Evolutionary conservation across 2,113 vertebrate species (phyloP).

Genomic region (Motacilla alba): DNA sequence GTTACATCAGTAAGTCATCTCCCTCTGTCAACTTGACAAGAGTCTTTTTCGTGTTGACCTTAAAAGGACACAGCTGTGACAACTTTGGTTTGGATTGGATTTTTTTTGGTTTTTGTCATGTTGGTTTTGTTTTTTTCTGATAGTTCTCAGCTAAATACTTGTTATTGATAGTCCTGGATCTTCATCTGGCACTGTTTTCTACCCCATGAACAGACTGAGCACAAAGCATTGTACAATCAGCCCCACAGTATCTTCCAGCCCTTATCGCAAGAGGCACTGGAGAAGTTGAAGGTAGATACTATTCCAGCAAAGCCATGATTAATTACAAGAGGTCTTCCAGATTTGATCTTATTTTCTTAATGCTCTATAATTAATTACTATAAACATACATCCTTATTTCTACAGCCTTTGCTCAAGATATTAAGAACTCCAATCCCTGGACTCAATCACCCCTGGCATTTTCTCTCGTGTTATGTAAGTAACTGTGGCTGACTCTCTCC

Average conservation of each 20-base stretch:
- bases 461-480: not conserved
- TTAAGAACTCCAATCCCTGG: not conserved
- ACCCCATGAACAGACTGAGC: not conserved
- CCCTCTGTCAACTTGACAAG: not conserved
- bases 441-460: not conserved
- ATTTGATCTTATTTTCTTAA: conserved; percentile 14
- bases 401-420: conserved; percentile 4
- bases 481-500: not conserved
- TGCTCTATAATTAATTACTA: conserved; percentile 19
- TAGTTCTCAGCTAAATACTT: conserved; percentile 14
- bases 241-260: not conserved
- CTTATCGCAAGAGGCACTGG: not conserved
- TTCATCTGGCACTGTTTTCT: not conserved
- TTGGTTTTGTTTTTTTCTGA: not conserved
- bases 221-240: not conserved
- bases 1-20: conserved; percentile 58
- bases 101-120: not conserved
- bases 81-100: not conserved
- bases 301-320: not conserved
- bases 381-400: not conserved
- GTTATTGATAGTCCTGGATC: not conserved
- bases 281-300: not conserved
- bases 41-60: conserved; percentile 43
- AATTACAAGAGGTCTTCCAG: not conserved
- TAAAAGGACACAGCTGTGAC: conserved; percentile 56